phyloP scores from a whole-genome alignment of 1,140 invertebrate genomes.

The Calliopsis andreniformis region DNA sequence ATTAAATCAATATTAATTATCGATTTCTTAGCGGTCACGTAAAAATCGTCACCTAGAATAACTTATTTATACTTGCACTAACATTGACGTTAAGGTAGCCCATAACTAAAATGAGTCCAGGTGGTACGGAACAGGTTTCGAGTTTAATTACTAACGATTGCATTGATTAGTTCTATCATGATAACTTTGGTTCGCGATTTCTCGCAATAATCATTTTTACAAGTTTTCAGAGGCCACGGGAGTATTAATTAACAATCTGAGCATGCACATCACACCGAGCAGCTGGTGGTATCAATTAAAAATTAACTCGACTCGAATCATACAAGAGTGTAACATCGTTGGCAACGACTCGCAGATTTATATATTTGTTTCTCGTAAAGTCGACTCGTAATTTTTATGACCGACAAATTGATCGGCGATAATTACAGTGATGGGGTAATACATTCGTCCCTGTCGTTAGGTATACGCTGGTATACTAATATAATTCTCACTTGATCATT shows the following conservation, averaged over 20 bases:
- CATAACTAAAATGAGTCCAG: neutral
- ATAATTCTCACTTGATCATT: too few species aligned
- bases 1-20: conserved; percentile 34
- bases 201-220: conserved; percentile 1
- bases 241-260: neutral
- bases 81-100: neutral
- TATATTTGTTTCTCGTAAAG: neutral
- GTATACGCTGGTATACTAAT: too few species aligned
- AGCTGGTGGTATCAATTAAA: neutral
- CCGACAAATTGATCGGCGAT: too few species aligned
- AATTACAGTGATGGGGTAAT: neutral
- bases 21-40: conserved; percentile 9
- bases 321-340: neutral
- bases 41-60: neutral
- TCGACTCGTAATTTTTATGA: neutral
- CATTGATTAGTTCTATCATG: conserved; percentile 2
- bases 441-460: too few species aligned
- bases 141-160: conserved; percentile 21
- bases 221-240: neutral
- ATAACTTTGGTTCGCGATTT: neutral
- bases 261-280: neutral
- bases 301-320: neutral
- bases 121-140: conserved; percentile 5
- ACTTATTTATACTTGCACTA: neutral
- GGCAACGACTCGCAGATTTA: neutral